Percentiles rank a stretch among this genome's conserved stretches.
These are phyloP conservation scores for Xestia xanthographa DNA, from an alignment of 2,888 invertebrate genomes.

Conservation along the genomic window DNA sequence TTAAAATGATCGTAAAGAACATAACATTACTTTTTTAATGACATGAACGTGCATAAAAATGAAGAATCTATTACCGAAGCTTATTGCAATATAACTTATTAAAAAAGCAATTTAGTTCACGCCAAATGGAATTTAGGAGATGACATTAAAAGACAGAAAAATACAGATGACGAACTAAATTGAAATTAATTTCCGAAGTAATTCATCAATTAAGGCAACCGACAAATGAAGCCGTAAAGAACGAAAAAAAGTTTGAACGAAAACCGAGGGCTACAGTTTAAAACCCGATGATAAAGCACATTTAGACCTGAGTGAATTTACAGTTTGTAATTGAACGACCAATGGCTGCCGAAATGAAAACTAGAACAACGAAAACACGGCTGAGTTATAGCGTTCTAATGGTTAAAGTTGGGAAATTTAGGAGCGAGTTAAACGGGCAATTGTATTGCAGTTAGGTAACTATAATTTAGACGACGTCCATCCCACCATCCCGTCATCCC, in stretches of 20 bases:
- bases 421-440: slow-evolving; percentile 69
- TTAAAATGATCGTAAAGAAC: neutral
- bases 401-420: slow-evolving; percentile 73
- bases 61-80: neutral
- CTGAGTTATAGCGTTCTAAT: slow-evolving; percentile 75
- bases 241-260: slow-evolving; percentile 11
- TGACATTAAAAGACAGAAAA: slow-evolving; percentile 3
- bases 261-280: neutral
- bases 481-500: slow-evolving; percentile 61
- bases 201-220: slow-evolving; percentile 41
- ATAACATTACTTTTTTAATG: neutral
- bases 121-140: slow-evolving; percentile 2
- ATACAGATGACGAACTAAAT: slow-evolving; percentile 12
- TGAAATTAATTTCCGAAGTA: slow-evolving; percentile 31
- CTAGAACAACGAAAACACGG: slow-evolving; percentile 63
- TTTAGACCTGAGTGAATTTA: slow-evolving; percentile 44
- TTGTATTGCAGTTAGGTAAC: slow-evolving; percentile 77
- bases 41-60: neutral
- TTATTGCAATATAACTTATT: neutral
- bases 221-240: slow-evolving; percentile 17
- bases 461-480: slow-evolving; percentile 71
- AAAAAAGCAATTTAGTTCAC: slow-evolving; percentile 11
- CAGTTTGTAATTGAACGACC: slow-evolving; percentile 54
- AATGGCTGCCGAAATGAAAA: slow-evolving; percentile 65
- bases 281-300: slow-evolving; percentile 28